Evolutionary conservation across 2,113 vertebrate genomes (phyloP).

Genomic region (Coryphaenoides rupestris): DNA sequence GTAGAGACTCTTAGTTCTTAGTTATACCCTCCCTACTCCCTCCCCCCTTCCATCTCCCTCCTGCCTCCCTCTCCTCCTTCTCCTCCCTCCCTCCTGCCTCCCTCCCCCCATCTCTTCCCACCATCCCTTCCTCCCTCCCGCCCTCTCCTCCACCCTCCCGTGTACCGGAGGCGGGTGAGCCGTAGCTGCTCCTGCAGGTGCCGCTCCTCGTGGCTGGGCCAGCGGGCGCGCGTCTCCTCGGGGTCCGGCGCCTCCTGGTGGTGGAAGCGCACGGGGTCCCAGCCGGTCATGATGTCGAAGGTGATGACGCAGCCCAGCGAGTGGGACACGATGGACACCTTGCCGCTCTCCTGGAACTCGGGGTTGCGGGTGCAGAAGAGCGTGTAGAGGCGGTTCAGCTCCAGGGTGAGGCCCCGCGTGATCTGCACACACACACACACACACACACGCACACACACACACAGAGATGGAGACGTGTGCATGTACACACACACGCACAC

Average conservation of each 20-base stretch:
- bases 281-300: conserved; percentile 96
- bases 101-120: no score
- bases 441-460: conserved; percentile 14
- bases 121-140: no score
- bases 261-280: conserved; percentile 87
- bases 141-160: no score
- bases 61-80: no score
- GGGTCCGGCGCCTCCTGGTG: conserved; percentile 81
- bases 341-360: conserved; percentile 89
- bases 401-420: conserved; percentile 89
- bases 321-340: conserved; percentile 93
- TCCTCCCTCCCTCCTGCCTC: no score
- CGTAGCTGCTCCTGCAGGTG: conserved; percentile 84
- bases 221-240: conserved; percentile 72
- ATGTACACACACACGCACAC: conserved; percentile 1
- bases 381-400: conserved; percentile 90
- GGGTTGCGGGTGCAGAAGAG: conserved; percentile 95
- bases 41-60: no score
- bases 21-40: no score
- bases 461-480: background rate
- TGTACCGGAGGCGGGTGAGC: conserved; percentile 82
- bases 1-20: no score
- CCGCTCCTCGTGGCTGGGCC: conserved; percentile 82
- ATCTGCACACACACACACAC: conserved; percentile 70
- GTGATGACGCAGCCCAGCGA: conserved; percentile 95